Conservation (phyloP, 2,113 vertebrate genomes). For the Nannobrachium achirus region DNA sequence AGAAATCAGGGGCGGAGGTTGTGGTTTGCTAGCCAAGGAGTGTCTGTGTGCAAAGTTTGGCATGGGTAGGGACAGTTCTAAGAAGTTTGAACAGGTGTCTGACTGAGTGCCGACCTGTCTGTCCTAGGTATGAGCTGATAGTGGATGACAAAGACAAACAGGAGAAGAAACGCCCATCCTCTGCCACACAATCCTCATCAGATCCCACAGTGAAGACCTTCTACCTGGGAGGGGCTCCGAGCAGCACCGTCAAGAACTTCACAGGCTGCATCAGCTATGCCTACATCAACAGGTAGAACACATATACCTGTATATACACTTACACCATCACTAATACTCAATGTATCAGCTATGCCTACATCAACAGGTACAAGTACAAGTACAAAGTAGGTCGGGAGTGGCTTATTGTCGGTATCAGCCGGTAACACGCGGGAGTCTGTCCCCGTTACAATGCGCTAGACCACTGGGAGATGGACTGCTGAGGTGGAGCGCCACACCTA, state of each 20-base stretch:
- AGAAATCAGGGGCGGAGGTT: too few species aligned
- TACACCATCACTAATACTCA: background rate
- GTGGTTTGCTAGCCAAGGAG: too few species aligned
- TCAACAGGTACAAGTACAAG: background rate
- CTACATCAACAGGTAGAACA: constrained; percentile 89
- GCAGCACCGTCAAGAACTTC: constrained; percentile 87
- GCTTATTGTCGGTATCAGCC: too few species aligned
- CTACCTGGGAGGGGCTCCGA: constrained; percentile 91
- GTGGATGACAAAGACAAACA: constrained; percentile 89
- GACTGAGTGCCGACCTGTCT: constrained; percentile 9
- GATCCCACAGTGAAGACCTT: constrained; percentile 75
- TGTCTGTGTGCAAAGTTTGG: too few species aligned
- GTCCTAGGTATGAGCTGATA: constrained; percentile 85
- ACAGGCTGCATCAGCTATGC: constrained; percentile 95
- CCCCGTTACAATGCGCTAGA: too few species aligned
- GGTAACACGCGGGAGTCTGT: too few species aligned
- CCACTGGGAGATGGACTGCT: too few species aligned
- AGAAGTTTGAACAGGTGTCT: background rate
- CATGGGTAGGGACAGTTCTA: too few species aligned
- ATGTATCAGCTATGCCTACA: background rate
- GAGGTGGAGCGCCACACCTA: too few species aligned
- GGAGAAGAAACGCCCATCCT: constrained; percentile 78
- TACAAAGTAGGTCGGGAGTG: too few species aligned
- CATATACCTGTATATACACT: too few species aligned
- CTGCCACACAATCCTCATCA: constrained; percentile 48